Evolutionary conservation across 2,113 vertebrate genomes (phyloP).

Genomic region (Megalops atlanticus): DNA sequence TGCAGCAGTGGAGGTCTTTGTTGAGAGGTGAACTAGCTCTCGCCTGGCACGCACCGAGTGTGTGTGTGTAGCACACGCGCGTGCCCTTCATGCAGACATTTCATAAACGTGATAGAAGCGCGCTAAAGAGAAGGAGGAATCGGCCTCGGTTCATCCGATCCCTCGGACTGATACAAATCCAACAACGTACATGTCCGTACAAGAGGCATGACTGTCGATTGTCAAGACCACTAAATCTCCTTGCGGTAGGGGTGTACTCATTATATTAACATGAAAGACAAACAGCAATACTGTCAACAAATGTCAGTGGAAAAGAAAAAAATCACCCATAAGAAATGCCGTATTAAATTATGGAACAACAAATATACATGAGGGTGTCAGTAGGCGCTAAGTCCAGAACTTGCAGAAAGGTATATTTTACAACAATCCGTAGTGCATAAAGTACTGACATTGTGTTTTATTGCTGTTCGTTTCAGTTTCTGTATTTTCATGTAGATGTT

Average conservation of each 20-base stretch:
- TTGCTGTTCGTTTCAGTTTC: slow-evolving; percentile 10
- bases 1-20: neutral
- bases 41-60: neutral
- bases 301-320: neutral
- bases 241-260: neutral
- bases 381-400: neutral
- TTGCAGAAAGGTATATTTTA: neutral
- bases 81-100: too few species aligned
- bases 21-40: neutral
- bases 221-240: slow-evolving; percentile 6
- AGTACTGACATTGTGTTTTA: slow-evolving; percentile 16
- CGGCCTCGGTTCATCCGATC: neutral
- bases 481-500: neutral
- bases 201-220: slow-evolving; percentile 7
- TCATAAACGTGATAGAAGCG: neutral
- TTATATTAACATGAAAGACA: neutral
- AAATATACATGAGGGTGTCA: slow-evolving; percentile 11
- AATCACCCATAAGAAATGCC: slow-evolving; percentile 10
- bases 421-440: slow-evolving; percentile 20
- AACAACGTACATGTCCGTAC: neutral
- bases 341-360: neutral
- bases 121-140: neutral
- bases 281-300: neutral
- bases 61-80: too few species aligned
- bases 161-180: neutral